These are phyloP conservation scores for Gallinago solitaria DNA, from an alignment of 2,797 vertebrate genomes.

Conservation along the genomic window DNA sequence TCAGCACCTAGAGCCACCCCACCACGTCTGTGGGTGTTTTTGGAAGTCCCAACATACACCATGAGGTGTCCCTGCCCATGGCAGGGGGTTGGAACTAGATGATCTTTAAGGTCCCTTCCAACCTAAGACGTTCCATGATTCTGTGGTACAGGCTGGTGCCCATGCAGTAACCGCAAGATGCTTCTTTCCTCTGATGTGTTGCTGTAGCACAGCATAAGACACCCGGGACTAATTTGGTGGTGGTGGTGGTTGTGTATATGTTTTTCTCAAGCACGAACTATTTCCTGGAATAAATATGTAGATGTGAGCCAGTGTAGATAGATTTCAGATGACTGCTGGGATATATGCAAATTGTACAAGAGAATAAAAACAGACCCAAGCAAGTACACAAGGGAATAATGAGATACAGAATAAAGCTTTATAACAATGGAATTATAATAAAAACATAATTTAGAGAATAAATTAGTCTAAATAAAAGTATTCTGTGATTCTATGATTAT, in stretches of 20 bases:
- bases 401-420: neutral
- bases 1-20: neutral
- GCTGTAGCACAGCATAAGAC: neutral
- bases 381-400: neutral
- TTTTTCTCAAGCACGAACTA: neutral
- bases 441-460: neutral
- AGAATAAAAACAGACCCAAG: neutral
- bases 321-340: neutral
- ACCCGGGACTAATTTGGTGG: neutral
- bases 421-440: neutral
- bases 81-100: neutral
- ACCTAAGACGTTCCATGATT: neutral
- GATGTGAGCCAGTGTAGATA: fast-evolving
- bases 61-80: neutral
- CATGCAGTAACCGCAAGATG: fast-evolving
- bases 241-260: too few species aligned
- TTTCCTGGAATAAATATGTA: neutral
- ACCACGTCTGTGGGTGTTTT: neutral
- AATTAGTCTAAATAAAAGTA: neutral
- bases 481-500: neutral
- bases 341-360: neutral
- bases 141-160: neutral
- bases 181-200: neutral
- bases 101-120: neutral
- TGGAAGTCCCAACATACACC: neutral